A percentile compares a stretch with the other conserved stretches of the same genome.
Evolutionary conservation across 2,113 vertebrate species (phyloP).

Genomic region (Glaucomys volans): DNA sequence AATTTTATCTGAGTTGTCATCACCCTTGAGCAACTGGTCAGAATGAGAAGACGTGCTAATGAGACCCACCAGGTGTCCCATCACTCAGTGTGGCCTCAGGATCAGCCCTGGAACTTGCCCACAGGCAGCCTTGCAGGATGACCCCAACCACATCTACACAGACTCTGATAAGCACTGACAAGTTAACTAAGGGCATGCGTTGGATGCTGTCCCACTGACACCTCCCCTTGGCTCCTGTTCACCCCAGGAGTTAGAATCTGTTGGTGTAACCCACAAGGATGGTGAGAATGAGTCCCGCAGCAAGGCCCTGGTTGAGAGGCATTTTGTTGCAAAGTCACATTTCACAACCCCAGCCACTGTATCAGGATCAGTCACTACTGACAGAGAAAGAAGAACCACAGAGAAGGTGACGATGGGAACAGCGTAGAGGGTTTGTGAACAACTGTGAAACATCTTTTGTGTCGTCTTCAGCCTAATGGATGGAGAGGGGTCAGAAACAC

Average conservation of each 20-base stretch:
- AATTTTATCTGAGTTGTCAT: slow-evolving; percentile 57
- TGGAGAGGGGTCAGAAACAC: not conserved
- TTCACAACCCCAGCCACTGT: not conserved
- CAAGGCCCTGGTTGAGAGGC: not conserved
- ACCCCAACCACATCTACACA: not conserved
- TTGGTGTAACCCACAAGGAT: not conserved
- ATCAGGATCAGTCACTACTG: not conserved
- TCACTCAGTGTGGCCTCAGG: not conserved
- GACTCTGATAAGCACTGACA: not conserved
- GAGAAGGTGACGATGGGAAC: not conserved
- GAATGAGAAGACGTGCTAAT: not conserved
- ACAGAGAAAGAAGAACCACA: not conserved
- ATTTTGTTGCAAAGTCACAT: not conserved
- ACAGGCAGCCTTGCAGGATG: not conserved
- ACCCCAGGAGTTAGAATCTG: not conserved
- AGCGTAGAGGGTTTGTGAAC: not conserved
- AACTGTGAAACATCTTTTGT: not conserved
- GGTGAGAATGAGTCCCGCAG: not conserved
- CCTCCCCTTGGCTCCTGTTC: not conserved
- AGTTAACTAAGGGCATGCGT: not conserved
- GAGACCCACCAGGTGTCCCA: not conserved
- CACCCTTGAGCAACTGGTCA: not conserved
- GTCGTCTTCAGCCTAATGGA: not conserved
- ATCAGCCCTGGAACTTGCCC: not conserved
- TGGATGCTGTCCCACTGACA: not conserved